Evolutionary conservation across 1,140 invertebrate species (phyloP), one percentile per base, ranked within the genome.

Genomic region (Nilaparvata lugens): DNA sequence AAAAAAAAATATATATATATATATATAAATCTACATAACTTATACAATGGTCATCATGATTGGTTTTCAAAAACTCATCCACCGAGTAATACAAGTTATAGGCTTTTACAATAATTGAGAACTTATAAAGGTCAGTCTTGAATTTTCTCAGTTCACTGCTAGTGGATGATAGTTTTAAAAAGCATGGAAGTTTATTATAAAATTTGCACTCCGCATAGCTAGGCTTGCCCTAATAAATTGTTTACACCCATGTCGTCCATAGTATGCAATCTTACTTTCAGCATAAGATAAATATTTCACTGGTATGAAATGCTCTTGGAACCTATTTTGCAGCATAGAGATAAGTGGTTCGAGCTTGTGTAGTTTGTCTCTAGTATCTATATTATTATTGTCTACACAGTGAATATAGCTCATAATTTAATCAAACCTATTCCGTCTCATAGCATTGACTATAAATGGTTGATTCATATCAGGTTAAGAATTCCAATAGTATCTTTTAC

Each of bases 181-280:
- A n/a, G n/a, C n/a, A n/a, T n/a, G n/a, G n/a, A n/a, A n/a, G n/a
- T n/a, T n/a, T n/a, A n/a, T n/a, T n/a, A n/a, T n/a, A n/a, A n/a
- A n/a, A n/a, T n/a, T n/a, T n/a, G n/a, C n/a, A n/a, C n/a, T n/a
- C n/a, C n/a, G n/a, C n/a, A n/a, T n/a, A n/a, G n/a, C n/a, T n/a
- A n/a, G n/a, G n/a, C n/a, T n/a, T n/a, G 31, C 24, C 63, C 66
- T 56, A 16, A 69, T 70, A 61, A 66, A 69, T 59, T 70, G 67
- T 57, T 71, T 70, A 56, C 62, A 68, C 14, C 60, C 43, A 58
- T 71, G 69, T 58, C 42, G 62, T 18, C 61, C 54, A 24, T 38
- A 62, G 58, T 62, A 62, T 58, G 51, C 52, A 13, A 70, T 63
- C 69, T 69, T 70, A 23, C 63, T 65, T 62, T 71, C 67, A 65